Base-by-base conservation (phyloP, 2,888 invertebrate species). In the Plagiodera versicolora region DNA sequence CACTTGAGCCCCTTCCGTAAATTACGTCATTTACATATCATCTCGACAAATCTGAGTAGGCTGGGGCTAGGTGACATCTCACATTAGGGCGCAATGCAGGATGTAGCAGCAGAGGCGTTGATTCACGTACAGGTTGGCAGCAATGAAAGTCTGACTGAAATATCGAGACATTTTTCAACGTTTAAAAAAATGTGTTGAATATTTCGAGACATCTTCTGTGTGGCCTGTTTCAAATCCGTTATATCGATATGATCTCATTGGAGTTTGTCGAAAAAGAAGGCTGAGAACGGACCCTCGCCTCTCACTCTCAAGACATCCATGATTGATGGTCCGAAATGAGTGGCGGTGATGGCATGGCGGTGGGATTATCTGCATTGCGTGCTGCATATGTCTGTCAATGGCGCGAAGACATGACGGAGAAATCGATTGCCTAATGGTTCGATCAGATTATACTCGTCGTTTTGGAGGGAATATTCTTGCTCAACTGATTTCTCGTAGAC, bases 281-380 rank as follows among this genome's bases (percentile, higher is more conserved):
- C 19, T 56, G 28, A 24, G 60, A 32, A 24, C 46, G 18, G 47
- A 28, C 56, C 46, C 45, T 60, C 47, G 56, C 61, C 72, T 44
- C 11, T 18, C 11, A 72, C 72, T 44, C 11, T 18, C 11, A 72
- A 74, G 74, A 76, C 75, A 75, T 75, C 72, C 76, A 76, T 76
- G 76, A 76, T 76, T 76, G 76, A 76, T 76, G 75, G 73, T 72
- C 67, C 67, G 66, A 71, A 74, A 75, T 74, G 74, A 76, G 73
- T 75, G 69, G 48, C 58, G 69, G 73, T 51, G 64, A 19, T 52
- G 70, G 72, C 51, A 19, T 52, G 70, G 72, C 51, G 60, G 44
- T 56, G 71, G 74, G 75, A 76, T 76, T 76, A 75, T 76, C 76
- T 74, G 75, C 75, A 76, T 73, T 76, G 76, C 75, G 76, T 76